Conservation (phyloP, 2,797 vertebrate species). For the Salmo trutta region DNA sequence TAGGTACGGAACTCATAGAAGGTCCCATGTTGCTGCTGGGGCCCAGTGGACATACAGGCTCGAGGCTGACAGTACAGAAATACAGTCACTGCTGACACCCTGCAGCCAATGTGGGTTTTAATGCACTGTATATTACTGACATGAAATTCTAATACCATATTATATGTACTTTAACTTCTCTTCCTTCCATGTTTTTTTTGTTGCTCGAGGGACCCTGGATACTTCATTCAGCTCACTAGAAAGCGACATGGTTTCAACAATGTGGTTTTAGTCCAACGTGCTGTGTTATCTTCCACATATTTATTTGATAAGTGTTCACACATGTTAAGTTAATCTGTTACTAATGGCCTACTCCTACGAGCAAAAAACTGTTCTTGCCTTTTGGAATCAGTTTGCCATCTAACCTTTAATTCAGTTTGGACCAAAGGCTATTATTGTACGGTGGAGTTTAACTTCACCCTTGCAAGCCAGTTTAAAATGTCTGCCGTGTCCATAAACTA, state of each 20-base stretch:
- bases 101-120: conserved; percentile 6
- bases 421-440: conserved; percentile 4
- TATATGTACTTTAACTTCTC: neutral
- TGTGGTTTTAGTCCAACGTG: neutral
- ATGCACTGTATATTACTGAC: neutral
- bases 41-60: conserved; percentile 37
- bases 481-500: neutral
- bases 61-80: conserved; percentile 36
- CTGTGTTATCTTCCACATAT: neutral
- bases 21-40: conserved; percentile 60
- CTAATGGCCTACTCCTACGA: neutral
- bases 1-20: conserved; percentile 94
- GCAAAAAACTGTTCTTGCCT: neutral
- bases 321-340: neutral
- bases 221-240: neutral
- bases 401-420: neutral
- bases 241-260: neutral
- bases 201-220: too few relatives aligned
- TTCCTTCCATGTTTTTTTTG: too few relatives aligned
- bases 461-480: neutral
- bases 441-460: neutral
- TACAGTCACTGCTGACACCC: conserved; percentile 32
- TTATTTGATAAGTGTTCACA: neutral
- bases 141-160: neutral
- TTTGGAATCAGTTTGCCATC: neutral